These are phyloP conservation scores for Nipponacmea schrenckii DNA, from an alignment of 2,888 invertebrate species.

Conservation along the genomic window DNA sequence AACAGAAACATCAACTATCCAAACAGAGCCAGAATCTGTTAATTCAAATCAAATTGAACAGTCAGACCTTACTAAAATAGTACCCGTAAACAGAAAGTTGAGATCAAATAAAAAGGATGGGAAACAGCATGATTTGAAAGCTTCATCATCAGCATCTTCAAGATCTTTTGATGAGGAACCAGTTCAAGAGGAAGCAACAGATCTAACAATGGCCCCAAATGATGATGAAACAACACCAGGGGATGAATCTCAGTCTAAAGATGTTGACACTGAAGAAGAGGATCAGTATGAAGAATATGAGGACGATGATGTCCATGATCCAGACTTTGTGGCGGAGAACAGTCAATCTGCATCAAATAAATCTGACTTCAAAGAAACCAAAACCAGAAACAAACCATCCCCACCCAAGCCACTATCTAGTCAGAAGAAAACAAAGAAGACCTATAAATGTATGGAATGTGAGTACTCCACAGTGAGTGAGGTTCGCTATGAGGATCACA, in stretches of 20 bases:
- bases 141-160: neutral
- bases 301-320: constrained; percentile 16
- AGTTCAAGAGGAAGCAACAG: constrained; percentile 20
- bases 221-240: neutral
- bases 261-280: constrained; percentile 38
- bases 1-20: neutral
- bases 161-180: constrained; percentile 7
- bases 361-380: constrained; percentile 16
- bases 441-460: constrained; percentile 38
- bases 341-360: constrained; percentile 20
- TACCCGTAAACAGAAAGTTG: neutral
- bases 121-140: constrained; percentile 5
- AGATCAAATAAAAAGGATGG: constrained; percentile 27
- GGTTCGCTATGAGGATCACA: constrained; percentile 41
- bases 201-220: constrained; percentile 16
- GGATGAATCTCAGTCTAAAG: constrained; percentile 23
- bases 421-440: constrained; percentile 12
- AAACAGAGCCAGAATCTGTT: neutral
- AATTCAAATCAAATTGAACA: neutral
- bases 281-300: constrained; percentile 29
- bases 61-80: neutral
- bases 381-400: neutral
- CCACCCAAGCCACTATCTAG: neutral
- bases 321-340: constrained; percentile 26
- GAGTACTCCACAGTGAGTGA: constrained; percentile 36